These are phyloP conservation scores for Aspidiotus rigidus DNA, from an alignment of 2,888 invertebrate species.

Conservation along the genomic window DNA sequence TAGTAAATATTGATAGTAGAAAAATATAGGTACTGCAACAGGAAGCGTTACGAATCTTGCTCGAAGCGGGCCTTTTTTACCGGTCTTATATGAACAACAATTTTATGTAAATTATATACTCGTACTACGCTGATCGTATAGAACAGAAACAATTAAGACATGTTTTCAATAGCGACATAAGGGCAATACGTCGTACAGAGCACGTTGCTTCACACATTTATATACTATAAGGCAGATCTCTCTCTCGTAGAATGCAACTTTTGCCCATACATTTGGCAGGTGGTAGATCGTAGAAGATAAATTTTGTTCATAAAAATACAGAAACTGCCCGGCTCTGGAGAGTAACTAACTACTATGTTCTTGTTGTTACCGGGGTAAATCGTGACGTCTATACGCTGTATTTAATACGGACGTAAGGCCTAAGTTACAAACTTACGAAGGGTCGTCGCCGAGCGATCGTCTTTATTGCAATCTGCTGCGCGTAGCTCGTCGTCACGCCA, in stretches of 20 bases:
- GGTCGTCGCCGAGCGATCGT: not conserved
- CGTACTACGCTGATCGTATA: not conserved
- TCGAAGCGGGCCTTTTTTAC: not conserved
- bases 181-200: not conserved
- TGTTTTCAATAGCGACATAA: not conserved
- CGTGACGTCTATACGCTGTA: too few relatives aligned
- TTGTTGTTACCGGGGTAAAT: too few relatives aligned
- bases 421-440: not conserved
- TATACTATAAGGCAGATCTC: not conserved
- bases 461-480: slow-evolving; percentile 2
- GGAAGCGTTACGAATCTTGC: too few relatives aligned
- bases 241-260: not conserved
- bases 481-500: not conserved
- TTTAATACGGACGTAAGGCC: not conserved
- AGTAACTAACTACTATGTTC: too few relatives aligned
- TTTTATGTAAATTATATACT: not conserved
- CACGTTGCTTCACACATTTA: not conserved
- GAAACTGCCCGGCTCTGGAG: not conserved
- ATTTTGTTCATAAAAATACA: not conserved
- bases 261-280: slow-evolving; percentile 2
- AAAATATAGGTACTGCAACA: too few relatives aligned
- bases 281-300: slow-evolving; percentile 4
- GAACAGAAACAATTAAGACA: not conserved
- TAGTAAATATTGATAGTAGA: too few relatives aligned
- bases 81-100: not conserved